Base-by-base conservation (phyloP, 2,797 vertebrate species). In the Spinus olivaceus region DNA sequence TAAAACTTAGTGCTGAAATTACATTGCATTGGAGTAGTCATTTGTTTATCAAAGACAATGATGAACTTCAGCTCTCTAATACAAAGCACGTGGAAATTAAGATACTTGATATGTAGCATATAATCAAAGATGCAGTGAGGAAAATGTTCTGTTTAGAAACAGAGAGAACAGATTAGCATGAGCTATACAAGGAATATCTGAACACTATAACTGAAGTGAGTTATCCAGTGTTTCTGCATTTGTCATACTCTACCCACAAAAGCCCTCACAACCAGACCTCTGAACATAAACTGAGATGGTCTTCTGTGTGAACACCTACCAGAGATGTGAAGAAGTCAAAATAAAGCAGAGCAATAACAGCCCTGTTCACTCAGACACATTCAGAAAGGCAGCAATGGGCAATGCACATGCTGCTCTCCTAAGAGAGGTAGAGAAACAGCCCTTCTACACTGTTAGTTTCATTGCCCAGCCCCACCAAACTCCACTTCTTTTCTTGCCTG, bases 371-470 rank as follows among this genome's bases (percentile, higher is more conserved):
- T 73, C 30, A 56, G 23, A 69, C 1, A 4, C 8, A 2, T 33
- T 66, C 27, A 70, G n/a, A n/a, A 86, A 46, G 57, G n/a, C 44
- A 83, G 56, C 0, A 0, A 42, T 10, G 14, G 23, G 42, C 46
- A 64, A 32, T 1, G 2, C 35, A 46, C 27, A 32, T 0, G 0
- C 46, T 73, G 56, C 24, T 86, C 14, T 88, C 15, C 0, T 21
- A 61, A 57, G 24, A 76, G 71, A 49, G 17, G 37, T 3, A 49
- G 3, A 61, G 21, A 54, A 73, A 78, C 1, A 4, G 49, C 44
- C 51, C n/a, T 70, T 64, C 19, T 53, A 22, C 32, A 61, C 51
- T 53, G 28, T 33, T 76, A 85, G 44, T 35, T 69, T 63, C 1
- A 3, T 21, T 88, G 63, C 37, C 30, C 47, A 70, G 83, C 27